Base-by-base conservation (phyloP, 2,797 vertebrate genomes). In the Molossus alvarezi region DNA sequence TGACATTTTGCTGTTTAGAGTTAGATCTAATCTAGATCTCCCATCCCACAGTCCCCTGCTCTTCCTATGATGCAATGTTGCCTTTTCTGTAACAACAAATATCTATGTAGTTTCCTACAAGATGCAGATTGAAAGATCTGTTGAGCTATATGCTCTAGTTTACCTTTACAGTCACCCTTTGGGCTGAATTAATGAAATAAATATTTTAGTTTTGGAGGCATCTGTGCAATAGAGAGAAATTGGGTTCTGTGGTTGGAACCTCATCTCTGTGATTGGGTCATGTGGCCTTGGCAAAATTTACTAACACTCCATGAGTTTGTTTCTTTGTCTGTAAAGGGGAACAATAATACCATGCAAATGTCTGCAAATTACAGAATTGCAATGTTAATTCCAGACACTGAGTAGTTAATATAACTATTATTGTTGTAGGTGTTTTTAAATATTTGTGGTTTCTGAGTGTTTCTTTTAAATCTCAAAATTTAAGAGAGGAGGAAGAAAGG, bases 401-500 rank as follows among this genome's bases (percentile, higher is more conserved):
- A 88, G 23, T 25, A 58, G n/a, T 77, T 73, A 83, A 91, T 86
- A 51, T 29, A 94, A 58, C 71, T 55, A 53, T 60, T 73, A 51
- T 33, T 77, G 23, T 57, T 89, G 3, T 33, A 91, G 82, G 10
- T 41, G 60, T 76, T 88, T 91, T 95, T 95, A 20, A 92, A 72
- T 94, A 92, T 83, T 88, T 94, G 57, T 53, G 25, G 77, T 25
- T 87, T 94, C 71, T 86, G 15, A 69, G 37, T 82, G 33, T 92
- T 93, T 48, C 45, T 72, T 81, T 94, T 64, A 85, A 93, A 93
- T 60, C 15, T 18, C 11, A 48, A 64, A 86, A 82, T 95, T 57
- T 51, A 65, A 84, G 8, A 51, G 6, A 82, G 33, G 37, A 41
- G 15, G 17, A 79, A 84, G 55, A 71, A 83, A 87, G 33, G 17